phyloP scores from a whole-genome alignment of 2,888 invertebrate genomes.

The Sturmia bella region DNA sequence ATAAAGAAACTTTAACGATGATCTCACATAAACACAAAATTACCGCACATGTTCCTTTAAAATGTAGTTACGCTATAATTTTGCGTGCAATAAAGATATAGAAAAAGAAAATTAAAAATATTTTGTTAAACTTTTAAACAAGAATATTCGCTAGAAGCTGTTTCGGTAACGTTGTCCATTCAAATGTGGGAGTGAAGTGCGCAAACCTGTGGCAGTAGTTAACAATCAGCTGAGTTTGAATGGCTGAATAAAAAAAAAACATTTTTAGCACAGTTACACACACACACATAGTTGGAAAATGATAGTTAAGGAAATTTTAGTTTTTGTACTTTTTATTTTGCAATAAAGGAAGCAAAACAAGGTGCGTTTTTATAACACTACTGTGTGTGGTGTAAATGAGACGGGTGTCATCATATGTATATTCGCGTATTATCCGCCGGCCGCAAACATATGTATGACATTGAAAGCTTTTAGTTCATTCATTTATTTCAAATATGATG shows the following conservation, averaged over 20 bases:
- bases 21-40: conserved; percentile 30
- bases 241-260: too few species aligned
- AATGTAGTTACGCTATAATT: too few species aligned
- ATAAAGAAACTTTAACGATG: conserved; percentile 40
- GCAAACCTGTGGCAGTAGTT: too few species aligned
- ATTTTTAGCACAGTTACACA: too few species aligned
- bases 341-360: background rate
- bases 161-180: too few species aligned
- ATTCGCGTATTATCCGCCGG: background rate
- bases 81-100: too few species aligned
- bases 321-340: background rate
- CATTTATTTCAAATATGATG: too few species aligned
- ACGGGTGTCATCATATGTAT: background rate
- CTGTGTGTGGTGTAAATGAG: conserved; percentile 15
- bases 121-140: too few species aligned
- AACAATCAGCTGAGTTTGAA: too few species aligned
- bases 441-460: background rate
- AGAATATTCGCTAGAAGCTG: too few species aligned
- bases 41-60: background rate
- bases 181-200: too few species aligned
- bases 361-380: conserved; percentile 29
- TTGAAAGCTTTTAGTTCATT: background rate
- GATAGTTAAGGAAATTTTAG: background rate
- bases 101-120: too few species aligned
- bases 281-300: background rate